Base-by-base conservation (phyloP, 2,888 invertebrate genomes). In the Megamerina dolium region DNA sequence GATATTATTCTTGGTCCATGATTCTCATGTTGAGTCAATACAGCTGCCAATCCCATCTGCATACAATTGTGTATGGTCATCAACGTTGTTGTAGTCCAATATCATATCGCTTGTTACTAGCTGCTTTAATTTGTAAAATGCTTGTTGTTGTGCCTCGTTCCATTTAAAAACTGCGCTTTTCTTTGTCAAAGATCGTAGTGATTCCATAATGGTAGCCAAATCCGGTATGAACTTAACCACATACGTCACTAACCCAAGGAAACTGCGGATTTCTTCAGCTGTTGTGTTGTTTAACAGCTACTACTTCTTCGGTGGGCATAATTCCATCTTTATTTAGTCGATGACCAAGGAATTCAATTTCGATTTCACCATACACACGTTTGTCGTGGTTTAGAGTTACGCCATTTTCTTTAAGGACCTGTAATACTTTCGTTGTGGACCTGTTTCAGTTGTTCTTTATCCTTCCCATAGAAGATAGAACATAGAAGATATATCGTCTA, bases 11-110 rank as follows among this genome's bases (percentile, higher is more conserved):
- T n/a, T n/a, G n/a, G n/a, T n/a, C n/a, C n/a, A n/a, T n/a, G n/a
- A n/a, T n/a, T n/a, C n/a, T n/a, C n/a, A n/a, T n/a, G n/a, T 37
- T 37, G 37, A 21, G 23, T 18, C 14, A 37, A 23, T 8, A 37
- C 26, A 61, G 31, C 31, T n/a, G 10, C 62, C 4, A 63, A 29
- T 1, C 52, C 61, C 65, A 40, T 66, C 64, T 3, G 60, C 61
- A 17, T 60, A 45, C 1, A 67, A 50, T 36, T 55, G 54, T 9
- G 64, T 63, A 14, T 43, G 46, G 5, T 51, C 54, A 2, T 52
- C 36, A 20, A 45, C 50, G 36, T 64, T 49, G 34, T 54, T 66
- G 37, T 56, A 57, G 18, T 52, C 58, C 18, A 67, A 46, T 5
- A 52, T 49, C n/a, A 13, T 12, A 6, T 31, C 37, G n/a, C 6